Evolutionary conservation across 2,888 invertebrate genomes (phyloP), one percentile per base, ranked within the genome.

Genomic region (Prosapia bicincta): DNA sequence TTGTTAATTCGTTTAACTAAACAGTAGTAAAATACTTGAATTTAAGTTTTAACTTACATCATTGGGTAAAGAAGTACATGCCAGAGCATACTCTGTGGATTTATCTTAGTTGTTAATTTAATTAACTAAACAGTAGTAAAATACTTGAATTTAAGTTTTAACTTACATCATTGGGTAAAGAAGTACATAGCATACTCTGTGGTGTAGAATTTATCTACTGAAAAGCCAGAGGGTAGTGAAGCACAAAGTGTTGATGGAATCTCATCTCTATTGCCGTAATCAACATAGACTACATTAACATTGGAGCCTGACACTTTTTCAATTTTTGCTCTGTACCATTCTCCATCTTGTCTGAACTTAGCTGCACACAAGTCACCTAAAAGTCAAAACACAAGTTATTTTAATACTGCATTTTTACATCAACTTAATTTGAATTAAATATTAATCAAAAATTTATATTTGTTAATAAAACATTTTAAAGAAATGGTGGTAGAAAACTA

Each of bases 321-420:
- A n/a, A 98, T 90, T 84, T 92, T 94, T 0, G 96, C 98, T 82
- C 99, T 89, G 86, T 99, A 99, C 99, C 99, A 99, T 83, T 95
- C 92, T 79, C 94, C 92, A 83, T 98, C 98, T 28, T 90, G 88
- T 2, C 91, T 90, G 85, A 96, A 99, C 83, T 91, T 91, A 32
- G 98, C 97, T 24, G 97, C 98, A 83, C 97, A 98, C 28, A 97
- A 84, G 69, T 96, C 95, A 15, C 94, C 94, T 80, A 70, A 9
- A 72, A 79, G 23, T 30, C 6, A 30, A n/a, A n/a, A n/a, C n/a
- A n/a, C n/a, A n/a, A n/a, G n/a, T n/a, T n/a, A n/a, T n/a, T n/a
- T n/a, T n/a, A n/a, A n/a, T n/a, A n/a, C n/a, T n/a, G n/a, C n/a
- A n/a, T n/a, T n/a, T n/a, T n/a, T n/a, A n/a, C n/a, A n/a, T n/a